Conservation (phyloP, 2,888 invertebrate species). For the Mayetiola destructor region DNA sequence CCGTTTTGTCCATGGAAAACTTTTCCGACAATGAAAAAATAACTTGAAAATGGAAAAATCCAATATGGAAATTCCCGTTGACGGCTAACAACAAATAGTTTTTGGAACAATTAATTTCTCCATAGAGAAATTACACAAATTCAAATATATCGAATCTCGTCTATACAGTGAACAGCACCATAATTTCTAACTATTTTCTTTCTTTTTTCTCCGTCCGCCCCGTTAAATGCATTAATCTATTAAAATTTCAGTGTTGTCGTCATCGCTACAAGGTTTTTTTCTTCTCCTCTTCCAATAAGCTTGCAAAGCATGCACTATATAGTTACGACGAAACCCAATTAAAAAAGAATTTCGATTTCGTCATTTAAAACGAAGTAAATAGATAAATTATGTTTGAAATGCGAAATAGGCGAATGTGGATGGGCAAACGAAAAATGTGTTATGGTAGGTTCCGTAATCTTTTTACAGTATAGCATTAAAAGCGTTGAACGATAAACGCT, state of each 20-base stretch:
- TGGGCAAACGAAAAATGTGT: not conserved
- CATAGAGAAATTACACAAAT: not conserved
- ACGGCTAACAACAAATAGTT: not conserved
- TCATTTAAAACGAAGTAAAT: not conserved
- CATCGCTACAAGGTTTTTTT: not conserved
- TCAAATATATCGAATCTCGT: not conserved
- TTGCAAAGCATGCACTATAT: not conserved
- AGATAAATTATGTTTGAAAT: not conserved
- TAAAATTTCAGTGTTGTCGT: not conserved
- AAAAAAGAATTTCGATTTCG: not conserved
- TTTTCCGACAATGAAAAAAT: too few species aligned
- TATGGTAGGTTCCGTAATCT: not conserved
- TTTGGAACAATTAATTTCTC: constrained; percentile 1
- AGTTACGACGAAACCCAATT: not conserved
- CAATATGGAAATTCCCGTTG: not conserved
- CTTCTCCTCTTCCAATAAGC: not conserved
- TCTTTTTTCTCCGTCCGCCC: too few species aligned
- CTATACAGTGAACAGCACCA: not conserved
- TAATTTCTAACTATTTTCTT: too few species aligned
- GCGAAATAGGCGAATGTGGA: not conserved
- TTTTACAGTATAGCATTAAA: too few species aligned
- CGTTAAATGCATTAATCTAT: not conserved
- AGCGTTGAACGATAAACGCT: too few species aligned
- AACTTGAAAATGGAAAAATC: not conserved
- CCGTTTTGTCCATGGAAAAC: too few species aligned